These are phyloP conservation scores for Flexamia atlantica DNA, from an alignment of 2,888 invertebrate species.

Conservation along the genomic window DNA sequence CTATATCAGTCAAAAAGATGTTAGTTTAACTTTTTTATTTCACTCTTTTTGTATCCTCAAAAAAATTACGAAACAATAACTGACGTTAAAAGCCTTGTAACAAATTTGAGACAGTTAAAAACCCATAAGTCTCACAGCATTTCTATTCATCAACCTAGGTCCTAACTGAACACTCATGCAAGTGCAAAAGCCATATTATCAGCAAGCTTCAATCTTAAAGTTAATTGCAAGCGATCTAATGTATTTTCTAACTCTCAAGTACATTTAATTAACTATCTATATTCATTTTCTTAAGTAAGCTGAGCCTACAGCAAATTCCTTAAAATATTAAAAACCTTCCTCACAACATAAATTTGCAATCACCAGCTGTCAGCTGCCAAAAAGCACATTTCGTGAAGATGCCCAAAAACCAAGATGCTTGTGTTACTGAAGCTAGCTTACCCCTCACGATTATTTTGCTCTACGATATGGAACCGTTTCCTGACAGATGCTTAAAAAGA, in stretches of 20 bases:
- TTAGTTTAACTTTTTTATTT: no score
- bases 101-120: no score
- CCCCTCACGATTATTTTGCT: slow-evolving; percentile 17
- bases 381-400: slow-evolving; percentile 11
- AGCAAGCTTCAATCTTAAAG: background rate
- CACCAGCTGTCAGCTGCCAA: slow-evolving; percentile 11
- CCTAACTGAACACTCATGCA: background rate
- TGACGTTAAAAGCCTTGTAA: no score
- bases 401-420: slow-evolving; percentile 15
- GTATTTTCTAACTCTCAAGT: background rate
- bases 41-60: no score
- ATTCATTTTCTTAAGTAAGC: no score
- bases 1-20: no score
- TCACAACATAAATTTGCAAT: background rate
- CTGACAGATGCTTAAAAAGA: slow-evolving; percentile 48
- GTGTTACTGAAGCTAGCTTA: slow-evolving; percentile 15
- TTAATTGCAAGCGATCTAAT: background rate
- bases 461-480: slow-evolving; percentile 41
- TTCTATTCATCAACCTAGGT: background rate
- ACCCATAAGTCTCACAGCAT: no score
- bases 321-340: background rate
- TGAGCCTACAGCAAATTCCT: no score
- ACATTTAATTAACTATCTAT: no score
- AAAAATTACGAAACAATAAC: no score
- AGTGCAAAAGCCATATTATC: background rate